Evolutionary conservation across 2,797 vertebrate species (phyloP).

Genomic region (Nothura maculosa): DNA sequence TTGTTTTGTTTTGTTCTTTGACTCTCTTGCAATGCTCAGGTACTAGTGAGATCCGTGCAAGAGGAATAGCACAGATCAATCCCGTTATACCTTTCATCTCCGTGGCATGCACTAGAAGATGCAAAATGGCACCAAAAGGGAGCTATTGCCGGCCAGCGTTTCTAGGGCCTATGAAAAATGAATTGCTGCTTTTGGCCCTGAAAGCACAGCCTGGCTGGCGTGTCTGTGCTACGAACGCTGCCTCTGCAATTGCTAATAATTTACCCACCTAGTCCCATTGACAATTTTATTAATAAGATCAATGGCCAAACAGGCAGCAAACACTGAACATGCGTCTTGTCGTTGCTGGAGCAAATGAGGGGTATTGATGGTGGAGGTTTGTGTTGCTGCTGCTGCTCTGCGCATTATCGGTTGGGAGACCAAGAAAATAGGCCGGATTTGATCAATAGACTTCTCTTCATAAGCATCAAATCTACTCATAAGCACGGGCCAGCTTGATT

Average conservation of each 20-base stretch:
- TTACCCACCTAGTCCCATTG: slow-evolving; percentile 15
- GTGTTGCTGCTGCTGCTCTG: not conserved
- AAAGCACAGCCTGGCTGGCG: not conserved
- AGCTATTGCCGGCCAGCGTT: not conserved
- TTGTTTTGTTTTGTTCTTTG: not conserved
- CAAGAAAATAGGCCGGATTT: slow-evolving; percentile 68
- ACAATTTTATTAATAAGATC: slow-evolving; percentile 58
- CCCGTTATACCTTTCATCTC: not conserved
- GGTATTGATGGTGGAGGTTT: slow-evolving; percentile 12
- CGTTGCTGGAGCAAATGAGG: slow-evolving; percentile 1
- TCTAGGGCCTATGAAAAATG: not conserved
- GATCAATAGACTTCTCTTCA: slow-evolving; percentile 52
- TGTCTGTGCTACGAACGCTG: not conserved
- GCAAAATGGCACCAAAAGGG: not conserved
- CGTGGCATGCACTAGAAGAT: not conserved
- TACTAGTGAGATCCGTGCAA: accelerated
- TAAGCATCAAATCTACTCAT: not conserved
- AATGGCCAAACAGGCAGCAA: not conserved
- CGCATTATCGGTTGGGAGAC: not conserved
- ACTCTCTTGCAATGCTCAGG: not conserved
- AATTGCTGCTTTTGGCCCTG: not conserved
- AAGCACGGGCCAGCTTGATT: slow-evolving; percentile 7
- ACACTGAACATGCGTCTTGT: not conserved
- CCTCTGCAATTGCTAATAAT: slow-evolving; percentile 22
- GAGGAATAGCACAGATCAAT: not conserved